phyloP scores from a whole-genome alignment of 1,140 invertebrate genomes.

The Parasteatoda tepidariorum region DNA sequence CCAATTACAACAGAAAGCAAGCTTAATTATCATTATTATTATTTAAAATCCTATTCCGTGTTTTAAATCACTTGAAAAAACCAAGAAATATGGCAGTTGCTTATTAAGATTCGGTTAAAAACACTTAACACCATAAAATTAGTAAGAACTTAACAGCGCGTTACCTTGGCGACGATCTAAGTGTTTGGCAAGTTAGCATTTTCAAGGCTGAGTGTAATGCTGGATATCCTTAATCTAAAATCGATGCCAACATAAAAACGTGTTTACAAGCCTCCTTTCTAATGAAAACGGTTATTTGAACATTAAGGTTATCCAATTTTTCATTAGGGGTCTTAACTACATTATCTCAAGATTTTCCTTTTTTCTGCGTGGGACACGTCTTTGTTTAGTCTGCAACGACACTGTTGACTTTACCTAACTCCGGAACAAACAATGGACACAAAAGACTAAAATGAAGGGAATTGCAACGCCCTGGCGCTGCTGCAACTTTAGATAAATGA shows the following conservation, averaged over 20 bases:
- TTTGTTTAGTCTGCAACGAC: not conserved
- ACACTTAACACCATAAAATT: too few relatives aligned
- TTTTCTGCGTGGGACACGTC: not conserved
- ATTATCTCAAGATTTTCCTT: conserved; percentile 27
- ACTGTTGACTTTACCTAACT: conserved; percentile 10
- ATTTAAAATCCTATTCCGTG: too few relatives aligned
- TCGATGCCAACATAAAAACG: conserved; percentile 31
- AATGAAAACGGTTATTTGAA: conserved; percentile 48
- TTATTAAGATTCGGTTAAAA: too few relatives aligned
- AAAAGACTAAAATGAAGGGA: not conserved
- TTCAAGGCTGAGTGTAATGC: not conserved
- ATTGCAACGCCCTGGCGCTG: not conserved
- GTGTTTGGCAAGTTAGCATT: not conserved
- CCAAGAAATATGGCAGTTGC: too few relatives aligned
- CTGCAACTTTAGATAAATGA: not conserved
- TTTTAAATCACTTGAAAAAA: too few relatives aligned
- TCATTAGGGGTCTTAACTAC: conserved; percentile 39
- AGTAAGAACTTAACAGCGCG: too few relatives aligned
- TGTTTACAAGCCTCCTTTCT: conserved; percentile 9
- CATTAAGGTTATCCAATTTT: conserved; percentile 43
- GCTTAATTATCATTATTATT: too few relatives aligned
- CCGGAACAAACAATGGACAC: not conserved
- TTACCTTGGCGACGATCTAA: not conserved
- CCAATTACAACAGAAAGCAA: too few relatives aligned
- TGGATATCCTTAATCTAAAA: conserved; percentile 39